Conservation (phyloP, 2,113 vertebrate genomes). For the Haemorhous mexicanus region DNA sequence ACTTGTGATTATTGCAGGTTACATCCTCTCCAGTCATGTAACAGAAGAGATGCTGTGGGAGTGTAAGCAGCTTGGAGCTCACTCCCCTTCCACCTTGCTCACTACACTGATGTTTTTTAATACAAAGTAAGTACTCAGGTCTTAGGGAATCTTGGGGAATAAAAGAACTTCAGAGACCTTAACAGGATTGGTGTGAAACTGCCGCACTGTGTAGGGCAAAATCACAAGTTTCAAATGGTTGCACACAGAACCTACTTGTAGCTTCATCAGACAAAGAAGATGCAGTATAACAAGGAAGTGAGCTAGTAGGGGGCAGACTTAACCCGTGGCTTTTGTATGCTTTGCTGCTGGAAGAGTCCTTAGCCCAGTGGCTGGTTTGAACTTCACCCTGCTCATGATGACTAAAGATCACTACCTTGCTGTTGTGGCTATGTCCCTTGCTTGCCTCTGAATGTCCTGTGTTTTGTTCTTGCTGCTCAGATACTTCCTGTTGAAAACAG, state of each 20-base stretch:
- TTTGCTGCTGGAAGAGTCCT: neutral
- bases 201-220: neutral
- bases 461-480: constrained; percentile 68
- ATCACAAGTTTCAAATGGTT: neutral
- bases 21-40: constrained; percentile 96
- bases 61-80: constrained; percentile 97
- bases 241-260: neutral
- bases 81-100: constrained; percentile 95
- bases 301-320: neutral
- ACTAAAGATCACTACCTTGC: neutral
- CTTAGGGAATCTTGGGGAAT: neutral
- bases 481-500: constrained; percentile 92
- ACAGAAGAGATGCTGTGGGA: constrained; percentile 99
- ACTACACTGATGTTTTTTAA: constrained; percentile 99
- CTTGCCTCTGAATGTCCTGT: neutral
- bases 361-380: neutral
- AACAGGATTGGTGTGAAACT: neutral
- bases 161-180: neutral
- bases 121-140: constrained; percentile 89
- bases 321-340: neutral
- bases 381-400: neutral
- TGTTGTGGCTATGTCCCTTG: neutral
- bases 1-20: constrained; percentile 79
- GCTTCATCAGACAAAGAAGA: neutral
- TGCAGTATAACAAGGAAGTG: neutral